Evolutionary conservation across 64 coral and sea anemone genomes (phyloP).

Genomic region (Stichodactyla helianthus): DNA sequence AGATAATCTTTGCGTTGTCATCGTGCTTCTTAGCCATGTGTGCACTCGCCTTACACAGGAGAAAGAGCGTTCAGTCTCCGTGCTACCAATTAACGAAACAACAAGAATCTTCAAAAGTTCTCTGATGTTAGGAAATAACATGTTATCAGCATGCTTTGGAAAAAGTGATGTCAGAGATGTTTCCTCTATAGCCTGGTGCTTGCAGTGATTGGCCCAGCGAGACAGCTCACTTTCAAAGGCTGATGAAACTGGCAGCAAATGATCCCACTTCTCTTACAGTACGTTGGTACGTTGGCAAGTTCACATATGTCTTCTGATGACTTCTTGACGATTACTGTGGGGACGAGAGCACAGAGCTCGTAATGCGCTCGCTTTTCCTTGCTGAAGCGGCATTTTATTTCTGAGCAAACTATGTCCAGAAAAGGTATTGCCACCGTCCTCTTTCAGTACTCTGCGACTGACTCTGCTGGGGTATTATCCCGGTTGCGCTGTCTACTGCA

Average conservation of each 20-base stretch:
- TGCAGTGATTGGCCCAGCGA: slow-evolving; percentile 51
- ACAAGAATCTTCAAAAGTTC: slow-evolving; percentile 86
- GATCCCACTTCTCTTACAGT: slow-evolving; percentile 70
- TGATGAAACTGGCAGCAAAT: slow-evolving; percentile 60
- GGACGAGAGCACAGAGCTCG: slow-evolving; percentile 43
- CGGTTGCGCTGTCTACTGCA: slow-evolving; percentile 67
- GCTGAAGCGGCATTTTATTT: slow-evolving; percentile 49
- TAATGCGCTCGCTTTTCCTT: slow-evolving; percentile 72
- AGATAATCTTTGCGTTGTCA: no score
- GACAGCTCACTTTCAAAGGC: slow-evolving; percentile 63
- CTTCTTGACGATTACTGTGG: slow-evolving; percentile 54
- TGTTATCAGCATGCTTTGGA: slow-evolving; percentile 16
- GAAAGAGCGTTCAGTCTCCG: slow-evolving; percentile 77
- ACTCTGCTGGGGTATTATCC: slow-evolving; percentile 75
- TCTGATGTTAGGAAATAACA: slow-evolving; percentile 15
- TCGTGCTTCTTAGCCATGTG: slow-evolving; percentile 76
- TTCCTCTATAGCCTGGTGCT: slow-evolving; percentile 29
- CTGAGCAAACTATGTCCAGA: slow-evolving; percentile 65
- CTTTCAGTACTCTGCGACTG: slow-evolving; percentile 64
- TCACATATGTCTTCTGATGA: slow-evolving; percentile 55
- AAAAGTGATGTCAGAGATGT: neutral
- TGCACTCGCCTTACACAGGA: slow-evolving; percentile 71
- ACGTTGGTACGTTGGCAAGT: slow-evolving; percentile 63
- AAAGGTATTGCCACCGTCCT: slow-evolving; percentile 61
- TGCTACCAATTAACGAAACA: slow-evolving; percentile 72